phyloP scores from a whole-genome alignment of 2,888 invertebrate species.

The Diarsia dahlii region DNA sequence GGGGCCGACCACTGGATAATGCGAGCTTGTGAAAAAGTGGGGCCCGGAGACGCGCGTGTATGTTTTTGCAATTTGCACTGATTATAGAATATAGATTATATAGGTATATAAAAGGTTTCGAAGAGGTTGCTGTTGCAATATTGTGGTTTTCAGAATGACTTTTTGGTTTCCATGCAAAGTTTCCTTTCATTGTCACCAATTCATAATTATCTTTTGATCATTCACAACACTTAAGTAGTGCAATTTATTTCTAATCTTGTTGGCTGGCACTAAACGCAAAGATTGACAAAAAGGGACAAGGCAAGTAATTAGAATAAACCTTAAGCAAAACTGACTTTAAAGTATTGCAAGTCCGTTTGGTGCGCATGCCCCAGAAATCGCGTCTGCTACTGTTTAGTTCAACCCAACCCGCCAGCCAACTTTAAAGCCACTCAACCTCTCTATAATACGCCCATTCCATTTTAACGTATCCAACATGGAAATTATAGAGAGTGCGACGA shows the following conservation, averaged over 20 bases:
- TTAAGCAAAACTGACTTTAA: not conserved
- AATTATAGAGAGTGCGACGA: conserved; percentile 67
- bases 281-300: too few relatives aligned
- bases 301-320: not conserved
- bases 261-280: too few relatives aligned
- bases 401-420: not conserved
- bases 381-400: not conserved
- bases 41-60: not conserved
- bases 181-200: not conserved
- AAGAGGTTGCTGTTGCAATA: not conserved
- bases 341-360: not conserved
- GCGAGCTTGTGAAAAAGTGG: conserved; percentile 40
- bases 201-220: not conserved
- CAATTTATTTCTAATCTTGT: not conserved
- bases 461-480: conserved; percentile 52
- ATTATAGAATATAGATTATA: too few relatives aligned
- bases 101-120: too few relatives aligned
- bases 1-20: conserved; percentile 56
- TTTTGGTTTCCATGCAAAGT: not conserved
- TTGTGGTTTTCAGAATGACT: not conserved
- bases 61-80: not conserved
- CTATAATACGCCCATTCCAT: conserved; percentile 62
- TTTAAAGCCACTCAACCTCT: not conserved
- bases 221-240: not conserved
- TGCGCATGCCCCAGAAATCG: not conserved